phyloP scores from a whole-genome alignment of 2,888 invertebrate genomes.

The Ditylenchus weischeri region DNA sequence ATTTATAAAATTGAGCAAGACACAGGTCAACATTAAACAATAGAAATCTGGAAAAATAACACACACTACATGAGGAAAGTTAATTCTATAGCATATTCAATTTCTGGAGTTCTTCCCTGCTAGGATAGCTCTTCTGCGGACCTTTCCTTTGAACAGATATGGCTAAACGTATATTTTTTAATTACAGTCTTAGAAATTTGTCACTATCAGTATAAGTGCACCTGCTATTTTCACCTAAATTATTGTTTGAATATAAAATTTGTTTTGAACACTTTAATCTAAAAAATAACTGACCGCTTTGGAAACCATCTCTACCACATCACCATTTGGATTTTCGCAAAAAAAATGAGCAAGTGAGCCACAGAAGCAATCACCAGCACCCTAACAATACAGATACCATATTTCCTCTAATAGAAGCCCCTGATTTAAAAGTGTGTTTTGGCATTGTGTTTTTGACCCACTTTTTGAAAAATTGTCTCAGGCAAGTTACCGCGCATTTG shows the following conservation, averaged over 20 bases:
- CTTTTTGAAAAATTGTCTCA: too few species aligned
- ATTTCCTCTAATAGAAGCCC: too few species aligned
- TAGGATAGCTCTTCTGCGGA: constrained; percentile 74
- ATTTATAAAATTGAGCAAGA: too few species aligned
- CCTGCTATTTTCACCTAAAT: constrained; percentile 12
- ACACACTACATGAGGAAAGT: too few species aligned
- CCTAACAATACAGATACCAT: constrained; percentile 58
- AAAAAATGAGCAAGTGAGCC: constrained; percentile 81
- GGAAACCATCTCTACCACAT: constrained; percentile 70
- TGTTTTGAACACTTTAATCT: neutral
- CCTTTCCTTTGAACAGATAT: constrained; percentile 76
- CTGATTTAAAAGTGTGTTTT: too few species aligned
- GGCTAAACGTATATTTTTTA: constrained; percentile 58
- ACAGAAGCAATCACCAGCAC: constrained; percentile 74
- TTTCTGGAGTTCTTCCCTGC: constrained; percentile 28
- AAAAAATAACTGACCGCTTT: constrained; percentile 66
- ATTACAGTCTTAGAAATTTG: constrained; percentile 66
- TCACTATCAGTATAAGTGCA: constrained; percentile 16
- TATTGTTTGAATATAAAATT: neutral
- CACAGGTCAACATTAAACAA: too few species aligned
- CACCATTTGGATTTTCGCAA: constrained; percentile 66
- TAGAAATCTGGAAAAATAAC: too few species aligned
- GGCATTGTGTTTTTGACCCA: too few species aligned
- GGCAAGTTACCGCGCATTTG: too few species aligned
- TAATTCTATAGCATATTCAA: too few species aligned